Base-by-base conservation (phyloP, 2,888 invertebrate species). In the Matsumyia berberina region DNA sequence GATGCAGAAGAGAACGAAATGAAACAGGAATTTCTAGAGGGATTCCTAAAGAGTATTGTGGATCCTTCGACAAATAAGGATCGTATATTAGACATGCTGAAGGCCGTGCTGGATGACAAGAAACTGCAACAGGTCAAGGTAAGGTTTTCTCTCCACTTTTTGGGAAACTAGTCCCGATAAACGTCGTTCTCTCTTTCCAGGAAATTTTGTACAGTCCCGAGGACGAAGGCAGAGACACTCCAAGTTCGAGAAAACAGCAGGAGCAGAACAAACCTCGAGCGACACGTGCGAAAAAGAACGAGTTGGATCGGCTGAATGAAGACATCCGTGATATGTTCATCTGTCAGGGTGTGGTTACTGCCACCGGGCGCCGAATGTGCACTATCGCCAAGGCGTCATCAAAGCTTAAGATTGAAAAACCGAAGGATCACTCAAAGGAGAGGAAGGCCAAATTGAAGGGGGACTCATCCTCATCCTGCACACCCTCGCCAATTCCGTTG, bases 311-410 rank as follows among this genome's bases (percentile, higher is more conserved):
- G 87, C 89, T 95, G 0, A 94, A 94, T 86, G 94, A 94, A 46
- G 94, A 95, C 86, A 94, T 95, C 60, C 93, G 94, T 15, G 94
- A 94, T 53, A 94, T 94, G 93, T 94, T 94, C 85, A 94, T 94
- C 53, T 92, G 94, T 58, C 92, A 94, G 58, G 91, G 90, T 1
- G 94, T 94, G 1, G 89, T 94, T 29, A 93, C 93, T 0, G 94
- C 94, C 0, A 94, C 93, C 0, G 94, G 94, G 0, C 92, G 93
- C 82, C 90, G 95, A 7, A 92, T 93, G 90, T 94, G 94, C 78
- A 92, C 93, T 33, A 87, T 93, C 8, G 86, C 77, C 8, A 86
- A 92, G 76, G 88, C 86, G 12, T 62, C 80, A 44, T 11, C 79
- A 5, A 58, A 46, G 4, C 51, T 53, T 4, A 72, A 64, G 8